Evolutionary conservation across 2,888 invertebrate species (phyloP).

Genomic region (Drosophila ezoana): DNA sequence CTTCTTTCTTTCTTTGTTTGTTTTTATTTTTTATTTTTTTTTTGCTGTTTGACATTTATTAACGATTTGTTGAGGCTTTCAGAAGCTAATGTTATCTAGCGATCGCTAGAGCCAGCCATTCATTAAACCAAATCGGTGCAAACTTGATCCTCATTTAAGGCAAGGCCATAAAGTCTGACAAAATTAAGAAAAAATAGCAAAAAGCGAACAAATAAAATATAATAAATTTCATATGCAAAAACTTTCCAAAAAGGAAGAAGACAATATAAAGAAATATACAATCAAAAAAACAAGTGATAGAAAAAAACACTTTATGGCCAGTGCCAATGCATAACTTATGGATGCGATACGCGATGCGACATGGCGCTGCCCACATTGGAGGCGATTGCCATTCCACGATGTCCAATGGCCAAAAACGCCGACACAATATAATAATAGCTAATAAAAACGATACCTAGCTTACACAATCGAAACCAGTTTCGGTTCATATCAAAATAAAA

Average conservation of each 20-base stretch:
- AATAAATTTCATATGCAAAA: conserved; percentile 20
- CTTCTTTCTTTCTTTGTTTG: no score
- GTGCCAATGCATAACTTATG: conserved; percentile 58
- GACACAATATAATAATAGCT: conserved; percentile 41
- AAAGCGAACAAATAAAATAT: not conserved
- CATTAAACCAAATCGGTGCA: conserved; percentile 28
- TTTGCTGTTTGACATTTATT: conserved; percentile 22
- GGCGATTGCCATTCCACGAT: not conserved
- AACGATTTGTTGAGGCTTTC: not conserved
- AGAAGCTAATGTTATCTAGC: conserved; percentile 5
- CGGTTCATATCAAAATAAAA: conserved; percentile 59
- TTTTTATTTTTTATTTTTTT: not conserved
- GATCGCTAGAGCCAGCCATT: conserved; percentile 6
- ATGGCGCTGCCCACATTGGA: not conserved
- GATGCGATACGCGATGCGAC: conserved; percentile 30
- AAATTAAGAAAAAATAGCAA: conserved; percentile 16
- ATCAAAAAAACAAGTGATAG: conserved; percentile 20
- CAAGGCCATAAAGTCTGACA: conserved; percentile 19
- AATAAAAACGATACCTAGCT: conserved; percentile 47
- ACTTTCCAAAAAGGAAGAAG: conserved; percentile 10
- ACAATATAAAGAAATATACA: not conserved
- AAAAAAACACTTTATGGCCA: conserved; percentile 41
- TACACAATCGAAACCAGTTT: conserved; percentile 63
- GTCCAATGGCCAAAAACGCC: conserved; percentile 13
- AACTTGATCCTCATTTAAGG: conserved; percentile 18